phyloP scores from a whole-genome alignment of 2,113 vertebrate genomes.

The Eulemur rufifrons region DNA sequence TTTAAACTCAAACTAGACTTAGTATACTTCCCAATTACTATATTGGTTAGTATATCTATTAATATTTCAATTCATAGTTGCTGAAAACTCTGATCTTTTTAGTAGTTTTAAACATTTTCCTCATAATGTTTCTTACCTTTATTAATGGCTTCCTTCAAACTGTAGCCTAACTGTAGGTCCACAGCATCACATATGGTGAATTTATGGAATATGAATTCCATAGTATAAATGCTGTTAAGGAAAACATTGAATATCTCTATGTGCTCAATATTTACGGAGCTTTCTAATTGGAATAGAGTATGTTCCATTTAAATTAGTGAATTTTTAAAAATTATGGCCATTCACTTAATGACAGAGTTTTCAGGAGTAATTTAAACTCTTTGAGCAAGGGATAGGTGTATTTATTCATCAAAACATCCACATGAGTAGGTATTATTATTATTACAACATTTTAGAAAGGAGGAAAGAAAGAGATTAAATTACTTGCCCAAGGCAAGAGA shows the following conservation, averaged over 20 bases:
- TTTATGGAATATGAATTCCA: not conserved
- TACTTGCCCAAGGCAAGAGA: not conserved
- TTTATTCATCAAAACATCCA: not conserved
- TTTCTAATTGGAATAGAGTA: not conserved
- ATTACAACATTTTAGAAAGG: slow-evolving; percentile 12
- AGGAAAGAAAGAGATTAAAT: slow-evolving; percentile 22
- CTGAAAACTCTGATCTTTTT: not conserved
- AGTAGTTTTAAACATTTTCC: not conserved
- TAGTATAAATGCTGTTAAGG: not conserved
- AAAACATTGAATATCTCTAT: not conserved
- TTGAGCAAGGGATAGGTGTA: not conserved
- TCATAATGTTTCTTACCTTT: not conserved
- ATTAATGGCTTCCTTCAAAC: not conserved
- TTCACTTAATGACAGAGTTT: not conserved
- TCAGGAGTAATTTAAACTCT: not conserved
- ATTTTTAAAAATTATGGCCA: not conserved
- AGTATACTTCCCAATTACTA: not conserved
- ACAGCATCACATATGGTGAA: not conserved
- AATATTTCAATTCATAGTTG: not conserved
- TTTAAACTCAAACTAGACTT: not conserved
- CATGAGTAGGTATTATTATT: not conserved
- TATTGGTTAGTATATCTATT: not conserved
- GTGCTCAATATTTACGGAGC: not conserved
- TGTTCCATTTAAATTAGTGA: not conserved
- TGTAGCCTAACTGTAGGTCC: not conserved